phyloP scores from a whole-genome alignment of 2,797 vertebrate species.

The Phrynocephalus vlangalii region DNA sequence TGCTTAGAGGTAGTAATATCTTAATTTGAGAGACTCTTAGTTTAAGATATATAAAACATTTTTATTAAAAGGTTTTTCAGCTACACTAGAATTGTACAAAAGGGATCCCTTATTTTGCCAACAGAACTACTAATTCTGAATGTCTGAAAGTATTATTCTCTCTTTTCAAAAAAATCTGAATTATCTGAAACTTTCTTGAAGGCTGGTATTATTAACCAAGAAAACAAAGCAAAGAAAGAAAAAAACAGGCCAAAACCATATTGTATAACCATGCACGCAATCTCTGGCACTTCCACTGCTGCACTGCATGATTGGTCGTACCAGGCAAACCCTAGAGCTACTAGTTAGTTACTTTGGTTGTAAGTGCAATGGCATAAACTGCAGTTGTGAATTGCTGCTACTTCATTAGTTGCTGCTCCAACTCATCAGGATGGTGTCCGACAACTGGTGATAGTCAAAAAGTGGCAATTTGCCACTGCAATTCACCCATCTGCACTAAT shows the following conservation, averaged over 20 bases:
- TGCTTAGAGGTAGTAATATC: neutral
- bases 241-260: neutral
- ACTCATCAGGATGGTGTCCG: too few species aligned
- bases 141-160: neutral
- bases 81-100: neutral
- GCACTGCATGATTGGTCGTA: too few species aligned
- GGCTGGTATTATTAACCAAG: neutral
- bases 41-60: neutral
- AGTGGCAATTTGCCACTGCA: too few species aligned
- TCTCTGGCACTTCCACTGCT: too few species aligned
- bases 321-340: too few species aligned
- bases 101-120: neutral
- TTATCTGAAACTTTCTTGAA: neutral
- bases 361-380: too few species aligned
- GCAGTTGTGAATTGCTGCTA: too few species aligned
- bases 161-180: neutral
- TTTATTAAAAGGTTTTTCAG: neutral
- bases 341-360: too few species aligned
- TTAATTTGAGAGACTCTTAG: neutral
- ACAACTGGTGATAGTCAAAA: too few species aligned
- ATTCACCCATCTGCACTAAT: too few species aligned
- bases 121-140: neutral
- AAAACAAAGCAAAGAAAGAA: neutral
- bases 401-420: too few species aligned
- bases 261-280: neutral